These are phyloP conservation scores for Opisthograptis luteolata DNA, from an alignment of 2,888 invertebrate genomes.

Conservation along the genomic window DNA sequence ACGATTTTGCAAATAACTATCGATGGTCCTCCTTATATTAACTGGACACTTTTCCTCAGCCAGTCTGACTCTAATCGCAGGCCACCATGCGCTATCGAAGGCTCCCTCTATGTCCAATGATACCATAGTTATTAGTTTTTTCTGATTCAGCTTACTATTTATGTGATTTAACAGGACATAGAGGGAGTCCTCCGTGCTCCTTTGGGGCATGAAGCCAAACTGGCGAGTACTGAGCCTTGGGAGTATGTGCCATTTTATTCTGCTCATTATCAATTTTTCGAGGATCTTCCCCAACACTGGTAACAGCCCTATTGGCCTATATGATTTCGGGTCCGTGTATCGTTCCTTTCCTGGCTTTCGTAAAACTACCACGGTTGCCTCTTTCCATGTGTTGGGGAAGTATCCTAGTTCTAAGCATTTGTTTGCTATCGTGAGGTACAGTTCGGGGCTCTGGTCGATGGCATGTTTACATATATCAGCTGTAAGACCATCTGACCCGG, in stretches of 20 bases:
- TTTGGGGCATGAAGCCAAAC: slow-evolving; percentile 35
- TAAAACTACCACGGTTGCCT: background rate
- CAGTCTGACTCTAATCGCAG: slow-evolving; percentile 19
- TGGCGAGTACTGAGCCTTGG: slow-evolving; percentile 21
- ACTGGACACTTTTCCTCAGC: background rate
- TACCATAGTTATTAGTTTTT: slow-evolving; percentile 19
- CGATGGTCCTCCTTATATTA: too few species aligned
- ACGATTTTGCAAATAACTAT: too few species aligned
- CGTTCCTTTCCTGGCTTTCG: too few species aligned
- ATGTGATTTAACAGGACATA: slow-evolving; percentile 21
- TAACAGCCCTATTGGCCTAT: slow-evolving; percentile 5
- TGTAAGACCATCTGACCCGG: slow-evolving; percentile 5
- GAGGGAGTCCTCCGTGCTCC: slow-evolving; percentile 32
- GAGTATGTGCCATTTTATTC: slow-evolving; percentile 23
- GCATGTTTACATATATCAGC: background rate
- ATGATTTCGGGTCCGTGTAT: background rate
- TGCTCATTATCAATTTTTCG: slow-evolving; percentile 27
- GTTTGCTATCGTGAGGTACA: background rate
- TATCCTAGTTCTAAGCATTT: background rate
- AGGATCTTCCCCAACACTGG: slow-evolving; percentile 14
- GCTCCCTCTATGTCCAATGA: slow-evolving; percentile 37
- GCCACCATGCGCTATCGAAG: slow-evolving; percentile 49
- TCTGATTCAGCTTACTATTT: slow-evolving; percentile 1
- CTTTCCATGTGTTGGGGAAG: slow-evolving; percentile 3
- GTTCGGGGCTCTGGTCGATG: background rate